Evolutionary conservation across 1,140 invertebrate genomes (phyloP).

Genomic region (Dendroctonus ponderosae): DNA sequence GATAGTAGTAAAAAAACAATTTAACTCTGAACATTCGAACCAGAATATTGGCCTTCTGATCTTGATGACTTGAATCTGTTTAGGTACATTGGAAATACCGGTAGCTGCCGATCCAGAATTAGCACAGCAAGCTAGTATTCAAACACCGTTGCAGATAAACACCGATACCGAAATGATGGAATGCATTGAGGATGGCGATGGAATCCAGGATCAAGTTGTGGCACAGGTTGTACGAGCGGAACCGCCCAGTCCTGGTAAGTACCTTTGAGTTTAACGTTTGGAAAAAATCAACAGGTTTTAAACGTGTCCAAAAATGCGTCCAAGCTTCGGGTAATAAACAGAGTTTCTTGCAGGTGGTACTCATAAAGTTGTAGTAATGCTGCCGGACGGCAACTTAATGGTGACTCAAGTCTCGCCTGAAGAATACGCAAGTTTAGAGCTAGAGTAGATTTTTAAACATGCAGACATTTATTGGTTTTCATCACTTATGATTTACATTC

Average conservation of each 20-base stretch:
- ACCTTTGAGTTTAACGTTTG: constrained; percentile 8
- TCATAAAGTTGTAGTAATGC: constrained; percentile 71
- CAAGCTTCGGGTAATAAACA: no score
- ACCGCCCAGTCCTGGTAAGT: constrained; percentile 71
- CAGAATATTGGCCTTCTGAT: no score
- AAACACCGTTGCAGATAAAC: constrained; percentile 37
- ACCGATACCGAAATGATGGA: constrained; percentile 45
- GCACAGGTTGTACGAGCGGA: constrained; percentile 80
- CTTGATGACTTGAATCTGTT: constrained; percentile 5
- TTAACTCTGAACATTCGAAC: no score
- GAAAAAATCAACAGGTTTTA: no score
- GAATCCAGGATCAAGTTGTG: constrained; percentile 63
- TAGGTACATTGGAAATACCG: constrained; percentile 44
- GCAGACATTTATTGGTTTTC: background rate
- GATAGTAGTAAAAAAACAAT: no score
- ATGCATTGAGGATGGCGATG: constrained; percentile 55
- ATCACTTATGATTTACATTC: no score
- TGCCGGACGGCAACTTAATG: constrained; percentile 79
- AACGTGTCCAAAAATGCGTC: no score
- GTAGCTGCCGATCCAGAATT: background rate
- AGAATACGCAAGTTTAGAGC: constrained; percentile 71
- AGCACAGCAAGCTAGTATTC: constrained; percentile 9
- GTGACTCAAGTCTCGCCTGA: constrained; percentile 82
- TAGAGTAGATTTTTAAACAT: constrained; percentile 48
- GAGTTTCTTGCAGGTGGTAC: constrained; percentile 62